A percentile compares a stretch with the other conserved stretches of the same genome.
Conservation (phyloP, 1,140 invertebrate genomes). For the Diploscapter pachys region DNA sequence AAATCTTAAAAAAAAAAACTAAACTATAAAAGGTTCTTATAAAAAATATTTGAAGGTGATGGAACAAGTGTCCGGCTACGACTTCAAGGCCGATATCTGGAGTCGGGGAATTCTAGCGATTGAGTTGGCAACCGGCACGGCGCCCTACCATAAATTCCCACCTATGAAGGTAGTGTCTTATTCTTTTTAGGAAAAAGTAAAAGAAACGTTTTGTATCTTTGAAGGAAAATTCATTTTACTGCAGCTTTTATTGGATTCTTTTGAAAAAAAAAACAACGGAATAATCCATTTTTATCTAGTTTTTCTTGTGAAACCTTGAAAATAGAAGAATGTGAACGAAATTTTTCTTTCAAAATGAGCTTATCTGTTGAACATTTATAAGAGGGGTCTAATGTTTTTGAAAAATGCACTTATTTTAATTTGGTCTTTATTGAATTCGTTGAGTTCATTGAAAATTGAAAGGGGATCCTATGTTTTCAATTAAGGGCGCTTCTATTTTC, state of each 20-base stretch:
- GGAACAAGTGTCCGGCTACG: constrained; percentile 97
- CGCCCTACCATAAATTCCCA: constrained; percentile 97
- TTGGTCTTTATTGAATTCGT: background rate
- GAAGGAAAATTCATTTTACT: no score
- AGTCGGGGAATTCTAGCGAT: constrained; percentile 97
- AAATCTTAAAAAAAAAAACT: background rate
- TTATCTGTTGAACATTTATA: background rate
- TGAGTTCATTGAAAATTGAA: background rate
- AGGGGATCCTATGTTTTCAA: no score
- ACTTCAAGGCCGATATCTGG: constrained; percentile 97
- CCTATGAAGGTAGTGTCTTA: constrained; percentile 79
- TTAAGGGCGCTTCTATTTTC: background rate
- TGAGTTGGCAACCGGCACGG: constrained; percentile 95
- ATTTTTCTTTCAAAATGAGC: background rate
- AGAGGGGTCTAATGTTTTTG: background rate
- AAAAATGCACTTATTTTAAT: background rate
- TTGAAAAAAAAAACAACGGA: no score
- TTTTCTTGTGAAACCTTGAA: background rate
- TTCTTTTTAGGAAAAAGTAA: no score
- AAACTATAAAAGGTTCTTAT: background rate
- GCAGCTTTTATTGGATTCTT: no score
- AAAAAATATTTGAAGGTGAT: constrained; percentile 68
- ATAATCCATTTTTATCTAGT: background rate
- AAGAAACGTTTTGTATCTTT: no score
- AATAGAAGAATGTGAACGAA: background rate